Base-by-base conservation (phyloP, 2,888 invertebrate genomes). In the Xestoiulus laeticollis region DNA sequence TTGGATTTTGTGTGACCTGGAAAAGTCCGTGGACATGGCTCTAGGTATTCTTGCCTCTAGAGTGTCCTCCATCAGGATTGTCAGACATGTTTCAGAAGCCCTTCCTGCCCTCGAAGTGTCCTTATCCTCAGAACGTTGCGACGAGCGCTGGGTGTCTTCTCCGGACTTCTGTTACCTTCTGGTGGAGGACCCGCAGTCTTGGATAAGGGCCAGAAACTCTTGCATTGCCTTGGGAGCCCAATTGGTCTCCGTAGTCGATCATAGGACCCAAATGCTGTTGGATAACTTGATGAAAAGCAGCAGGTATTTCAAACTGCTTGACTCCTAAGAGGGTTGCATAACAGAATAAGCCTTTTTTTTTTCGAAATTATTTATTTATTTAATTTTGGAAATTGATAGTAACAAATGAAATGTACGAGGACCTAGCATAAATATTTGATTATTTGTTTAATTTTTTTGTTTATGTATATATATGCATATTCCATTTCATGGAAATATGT, bases 161-260 rank as follows among this genome's bases (percentile, higher is more conserved):
- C 93, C 94, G 85, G 94, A 94, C 90, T 95, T 95, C 91, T 96
- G 95, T 91, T 93, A 95, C 90, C 92, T 94, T 87, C 94, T 94
- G 8, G 92, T 94, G 88, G 94, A 95, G 82, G 91, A 92, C 5
- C 93, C 93, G 90, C 91, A 94, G 89, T 92, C 94, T 0, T 96
- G 96, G 96, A 92, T 93, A 19, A 94, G 94, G 89, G 95, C 95
- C 0, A 95, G 96, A 90, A 93, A 93, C 32, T 94, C 95, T 90
- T 96, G 96, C 90, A 93, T 92, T 4, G 92, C 93, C 88, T 91
- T 93, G 26, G 95, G 95, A 0, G 95, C 95, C 0, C 95, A 96
- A 91, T 93, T 96, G 26, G 94, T 94, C 4, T 95, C 95, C 90
- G 93, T 96, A 85, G 92, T 94, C 59, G 94, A 93, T 89, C 94